Evolutionary conservation across 2,888 invertebrate species (phyloP).

Genomic region (Oeneis ivallda): DNA sequence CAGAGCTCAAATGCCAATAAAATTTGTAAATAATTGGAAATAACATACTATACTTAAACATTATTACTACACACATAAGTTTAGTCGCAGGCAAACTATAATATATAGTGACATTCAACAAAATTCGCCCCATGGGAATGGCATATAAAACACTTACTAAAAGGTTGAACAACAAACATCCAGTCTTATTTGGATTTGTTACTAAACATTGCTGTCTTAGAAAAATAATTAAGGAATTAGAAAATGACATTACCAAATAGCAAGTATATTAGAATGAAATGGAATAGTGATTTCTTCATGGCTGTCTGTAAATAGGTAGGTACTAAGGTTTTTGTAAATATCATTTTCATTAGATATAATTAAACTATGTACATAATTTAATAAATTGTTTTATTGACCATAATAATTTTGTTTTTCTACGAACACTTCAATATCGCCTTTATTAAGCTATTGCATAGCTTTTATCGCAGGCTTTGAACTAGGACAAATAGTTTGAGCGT

Average conservation of each 20-base stretch:
- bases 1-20: no score
- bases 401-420: not conserved
- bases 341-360: not conserved
- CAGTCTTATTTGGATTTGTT: not conserved
- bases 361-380: not conserved
- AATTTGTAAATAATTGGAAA: not conserved
- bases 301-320: conserved; percentile 16
- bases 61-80: no score
- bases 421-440: no score
- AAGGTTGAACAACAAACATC: not conserved
- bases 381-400: conserved; percentile 1
- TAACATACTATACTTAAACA: no score
- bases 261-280: not conserved
- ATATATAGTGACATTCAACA: no score
- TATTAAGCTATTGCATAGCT: no score
- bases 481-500: no score
- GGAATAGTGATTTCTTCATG: conserved; percentile 15
- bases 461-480: no score
- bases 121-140: no score
- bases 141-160: not conserved
- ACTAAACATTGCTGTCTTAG: not conserved
- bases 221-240: not conserved
- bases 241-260: not conserved
- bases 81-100: no score
- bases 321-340: conserved; percentile 20